Evolutionary conservation across 1,140 invertebrate genomes (phyloP).

Genomic region (Hydropsyche tenuis): DNA sequence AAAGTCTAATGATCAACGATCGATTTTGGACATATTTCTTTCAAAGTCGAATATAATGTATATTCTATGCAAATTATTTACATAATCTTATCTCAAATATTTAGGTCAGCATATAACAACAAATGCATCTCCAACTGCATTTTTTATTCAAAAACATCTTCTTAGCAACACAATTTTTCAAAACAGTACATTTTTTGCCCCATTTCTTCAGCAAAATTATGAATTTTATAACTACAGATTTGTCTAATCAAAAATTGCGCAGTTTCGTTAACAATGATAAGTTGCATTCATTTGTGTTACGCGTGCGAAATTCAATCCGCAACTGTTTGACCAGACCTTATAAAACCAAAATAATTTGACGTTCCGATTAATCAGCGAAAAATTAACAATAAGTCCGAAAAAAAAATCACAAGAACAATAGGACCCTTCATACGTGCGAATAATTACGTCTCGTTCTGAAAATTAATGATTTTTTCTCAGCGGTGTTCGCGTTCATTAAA

Average conservation of each 20-base stretch:
- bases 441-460: not conserved
- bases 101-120: too few species aligned
- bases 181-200: too few species aligned
- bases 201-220: not conserved
- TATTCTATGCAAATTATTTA: not conserved
- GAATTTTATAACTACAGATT: not conserved
- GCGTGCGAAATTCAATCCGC: not conserved
- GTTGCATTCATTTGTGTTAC: not conserved
- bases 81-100: too few species aligned
- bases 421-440: not conserved
- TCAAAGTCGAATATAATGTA: not conserved
- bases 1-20: too few species aligned
- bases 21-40: not conserved
- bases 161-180: too few species aligned
- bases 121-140: too few species aligned
- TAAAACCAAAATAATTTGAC: not conserved
- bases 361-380: not conserved
- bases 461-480: not conserved
- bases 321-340: too few species aligned
- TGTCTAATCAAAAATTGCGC: not conserved
- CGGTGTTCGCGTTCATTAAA: not conserved
- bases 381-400: not conserved
- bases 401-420: not conserved
- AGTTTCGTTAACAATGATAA: not conserved
- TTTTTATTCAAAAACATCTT: too few species aligned